Evolutionary conservation across 2,113 vertebrate genomes (phyloP), one percentile per base, ranked within the genome.

Genomic region (Lepus timidus): DNA sequence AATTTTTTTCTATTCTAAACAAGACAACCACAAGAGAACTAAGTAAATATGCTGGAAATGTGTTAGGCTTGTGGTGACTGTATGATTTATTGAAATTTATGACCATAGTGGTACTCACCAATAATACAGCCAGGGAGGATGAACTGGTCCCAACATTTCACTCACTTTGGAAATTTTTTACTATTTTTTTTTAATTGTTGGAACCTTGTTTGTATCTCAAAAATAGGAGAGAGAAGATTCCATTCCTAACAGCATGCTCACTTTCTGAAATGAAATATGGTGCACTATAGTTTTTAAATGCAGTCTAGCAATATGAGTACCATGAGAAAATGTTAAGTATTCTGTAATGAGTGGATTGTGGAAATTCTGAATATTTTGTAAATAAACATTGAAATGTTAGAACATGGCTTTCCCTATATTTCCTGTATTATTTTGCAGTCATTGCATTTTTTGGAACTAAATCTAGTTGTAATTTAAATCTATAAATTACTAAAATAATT

Each of bases 221-320:
- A 91, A 81, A 1, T 73, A 58, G 0, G 17, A 80, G 39, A 88
- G 22, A 62, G 22, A 88, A 95, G 90, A 81, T 90, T 90, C 49
- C 10, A 64, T 91, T 89, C 12, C 33, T 79, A 94, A 74, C 22
- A 89, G 23, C 12, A n/a, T 89, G 9, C 64, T 96, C 20, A 49
- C 29, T 88, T 36, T 75, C 51, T 78, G 39, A 90, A 87, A 79
- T 81, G 25, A 96, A 95, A 95, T 91, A 14, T 62, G 67, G 8
- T 90, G 92, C 11, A 11, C 96, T 96, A 78, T 95, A 61, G 52
- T 65, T 95, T 97, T 71, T 62, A 85, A 96, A 67, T 94, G 29
- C 79, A 92, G n/a, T 23, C 19, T 90, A 74, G 22, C 10, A 68
- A 39, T 55, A 5, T 55, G 51, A 73, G 27, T 76, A 29, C 20